phyloP scores from a whole-genome alignment of 2,113 vertebrate species.

The Merops nubicus region DNA sequence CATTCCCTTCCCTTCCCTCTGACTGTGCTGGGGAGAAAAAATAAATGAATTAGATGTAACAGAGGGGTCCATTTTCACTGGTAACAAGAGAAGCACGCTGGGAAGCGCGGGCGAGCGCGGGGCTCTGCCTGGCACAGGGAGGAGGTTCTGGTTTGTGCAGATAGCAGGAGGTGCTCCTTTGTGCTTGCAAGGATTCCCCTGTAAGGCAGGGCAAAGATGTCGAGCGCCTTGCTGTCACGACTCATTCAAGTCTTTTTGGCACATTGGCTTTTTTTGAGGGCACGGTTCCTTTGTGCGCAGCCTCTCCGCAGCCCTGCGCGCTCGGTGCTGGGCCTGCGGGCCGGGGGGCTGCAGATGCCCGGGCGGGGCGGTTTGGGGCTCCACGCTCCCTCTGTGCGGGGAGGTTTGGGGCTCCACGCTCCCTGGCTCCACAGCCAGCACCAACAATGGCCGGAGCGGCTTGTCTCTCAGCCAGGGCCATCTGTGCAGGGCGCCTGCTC shows the following conservation, averaged over 20 bases:
- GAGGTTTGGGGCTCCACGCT: not conserved
- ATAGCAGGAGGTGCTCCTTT: slow-evolving; percentile 7
- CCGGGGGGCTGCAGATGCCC: not conserved
- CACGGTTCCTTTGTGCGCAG: accelerated
- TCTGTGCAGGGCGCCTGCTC: slow-evolving; percentile 43
- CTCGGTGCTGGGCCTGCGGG: not conserved
- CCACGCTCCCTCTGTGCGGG: not conserved
- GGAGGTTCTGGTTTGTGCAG: not conserved
- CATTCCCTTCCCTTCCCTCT: not conserved
- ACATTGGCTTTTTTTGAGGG: not conserved
- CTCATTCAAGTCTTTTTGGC: not conserved
- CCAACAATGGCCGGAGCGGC: not conserved
- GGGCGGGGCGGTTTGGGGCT: not conserved
- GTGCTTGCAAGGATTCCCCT: not conserved
- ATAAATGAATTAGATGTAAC: not conserved
- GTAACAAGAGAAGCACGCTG: not conserved
- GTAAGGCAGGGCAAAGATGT: not conserved
- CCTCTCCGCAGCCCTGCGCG: accelerated
- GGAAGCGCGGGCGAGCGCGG: not conserved
- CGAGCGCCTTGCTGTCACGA: not conserved
- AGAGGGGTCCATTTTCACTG: not conserved
- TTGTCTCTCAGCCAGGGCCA: slow-evolving; percentile 41
- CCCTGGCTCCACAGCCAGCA: not conserved
- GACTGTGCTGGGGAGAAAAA: not conserved
- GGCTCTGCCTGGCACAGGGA: not conserved